Percentiles rank a stretch among this genome's conserved stretches.
These are phyloP conservation scores for Zeuzera pyrina DNA, from an alignment of 2,888 invertebrate species.

Conservation along the genomic window DNA sequence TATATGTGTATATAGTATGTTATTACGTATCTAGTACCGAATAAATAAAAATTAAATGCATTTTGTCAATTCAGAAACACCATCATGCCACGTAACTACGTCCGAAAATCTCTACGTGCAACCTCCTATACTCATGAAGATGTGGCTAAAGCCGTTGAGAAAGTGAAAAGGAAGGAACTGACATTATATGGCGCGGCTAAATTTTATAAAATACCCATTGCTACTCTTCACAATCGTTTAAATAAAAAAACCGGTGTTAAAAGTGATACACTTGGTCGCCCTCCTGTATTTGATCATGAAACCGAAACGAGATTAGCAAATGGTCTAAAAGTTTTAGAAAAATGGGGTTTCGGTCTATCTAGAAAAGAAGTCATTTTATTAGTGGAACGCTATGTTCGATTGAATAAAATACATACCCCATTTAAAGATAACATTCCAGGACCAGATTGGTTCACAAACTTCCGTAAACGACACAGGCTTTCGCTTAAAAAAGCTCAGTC, in stretches of 20 bases:
- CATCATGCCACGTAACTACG: slow-evolving; percentile 1
- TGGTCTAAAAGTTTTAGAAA: not conserved
- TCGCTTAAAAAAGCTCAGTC: slow-evolving; percentile 4
- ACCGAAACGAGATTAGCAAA: not conserved
- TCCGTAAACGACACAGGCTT: slow-evolving; percentile 3
- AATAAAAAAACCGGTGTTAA: slow-evolving; percentile 1
- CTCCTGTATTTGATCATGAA: slow-evolving; percentile 7
- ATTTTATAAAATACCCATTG: slow-evolving; percentile 1
- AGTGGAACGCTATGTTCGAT: slow-evolving; percentile 2
- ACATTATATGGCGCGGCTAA: slow-evolving; percentile 1
- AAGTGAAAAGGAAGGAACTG: slow-evolving; percentile 1
- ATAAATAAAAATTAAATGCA: not conserved
- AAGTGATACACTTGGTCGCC: slow-evolving; percentile 9
- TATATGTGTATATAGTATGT: too few relatives aligned
- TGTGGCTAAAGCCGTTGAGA: slow-evolving; percentile 1
- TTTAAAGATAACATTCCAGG: slow-evolving; percentile 1
- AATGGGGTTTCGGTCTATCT: slow-evolving; percentile 3
- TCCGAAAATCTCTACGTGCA: slow-evolving; percentile 2
- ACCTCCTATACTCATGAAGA: slow-evolving; percentile 1
- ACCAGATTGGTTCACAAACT: slow-evolving; percentile 4
- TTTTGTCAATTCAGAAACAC: slow-evolving; percentile 1
- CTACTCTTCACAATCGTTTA: slow-evolving; percentile 2
- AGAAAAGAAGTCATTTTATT: slow-evolving; percentile 5
- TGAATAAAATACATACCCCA: slow-evolving; percentile 4
- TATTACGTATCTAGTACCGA: too few relatives aligned